Percentiles rank a stretch among this genome's conserved stretches.
These are phyloP conservation scores for Brotogeris chrysoptera DNA, from an alignment of 2,797 vertebrate genomes.

Conservation along the genomic window DNA sequence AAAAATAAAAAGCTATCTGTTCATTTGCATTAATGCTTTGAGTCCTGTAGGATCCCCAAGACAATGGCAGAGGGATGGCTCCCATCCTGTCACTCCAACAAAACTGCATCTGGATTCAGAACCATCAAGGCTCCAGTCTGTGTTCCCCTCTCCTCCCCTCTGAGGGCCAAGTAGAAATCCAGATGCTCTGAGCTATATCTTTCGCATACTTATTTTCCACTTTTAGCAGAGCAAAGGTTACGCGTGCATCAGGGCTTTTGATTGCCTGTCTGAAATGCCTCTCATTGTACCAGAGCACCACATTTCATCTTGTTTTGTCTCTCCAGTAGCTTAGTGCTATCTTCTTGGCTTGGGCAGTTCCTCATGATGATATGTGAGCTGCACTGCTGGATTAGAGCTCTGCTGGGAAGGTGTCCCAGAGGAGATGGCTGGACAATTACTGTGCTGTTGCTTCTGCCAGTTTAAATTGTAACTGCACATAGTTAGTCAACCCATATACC, in stretches of 20 bases:
- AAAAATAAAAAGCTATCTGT: neutral
- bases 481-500: neutral
- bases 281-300: neutral
- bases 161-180: neutral
- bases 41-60: neutral
- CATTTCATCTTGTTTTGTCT: neutral
- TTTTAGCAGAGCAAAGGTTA: neutral
- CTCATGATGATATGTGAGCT: fast-evolving
- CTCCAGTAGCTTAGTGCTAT: neutral
- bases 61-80: neutral
- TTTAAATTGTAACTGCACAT: fast-evolving
- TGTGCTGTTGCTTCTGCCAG: neutral
- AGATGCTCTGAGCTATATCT: neutral
- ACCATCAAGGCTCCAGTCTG: neutral
- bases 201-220: neutral
- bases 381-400: neutral
- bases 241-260: neutral
- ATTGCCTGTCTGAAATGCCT: neutral
- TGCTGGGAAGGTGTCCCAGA: neutral
- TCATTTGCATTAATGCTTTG: neutral
- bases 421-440: neutral
- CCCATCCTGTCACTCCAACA: neutral
- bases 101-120: neutral
- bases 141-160: neutral
- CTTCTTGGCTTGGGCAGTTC: neutral